phyloP scores from a whole-genome alignment of 2,888 invertebrate genomes.

The Balanococcus diminutus region DNA sequence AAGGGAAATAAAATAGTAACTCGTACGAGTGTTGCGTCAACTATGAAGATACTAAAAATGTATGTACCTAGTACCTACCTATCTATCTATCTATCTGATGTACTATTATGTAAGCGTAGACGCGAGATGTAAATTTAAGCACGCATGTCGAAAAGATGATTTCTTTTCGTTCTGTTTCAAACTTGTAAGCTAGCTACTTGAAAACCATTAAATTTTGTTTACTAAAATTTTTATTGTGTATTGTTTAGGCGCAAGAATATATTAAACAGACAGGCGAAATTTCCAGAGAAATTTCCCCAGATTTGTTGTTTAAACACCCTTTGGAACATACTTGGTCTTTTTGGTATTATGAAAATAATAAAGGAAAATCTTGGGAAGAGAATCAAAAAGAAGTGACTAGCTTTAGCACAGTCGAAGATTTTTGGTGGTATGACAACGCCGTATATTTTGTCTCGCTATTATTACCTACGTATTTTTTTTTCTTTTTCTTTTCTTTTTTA shows the following conservation, averaged over 20 bases:
- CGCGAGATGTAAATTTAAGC: not conserved
- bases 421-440: slow-evolving; percentile 86
- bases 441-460: slow-evolving; percentile 41
- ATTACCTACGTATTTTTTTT: not conserved
- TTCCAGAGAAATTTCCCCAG: slow-evolving; percentile 48
- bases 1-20: too few species aligned
- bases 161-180: not conserved
- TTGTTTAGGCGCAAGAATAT: slow-evolving; percentile 49
- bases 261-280: slow-evolving; percentile 43
- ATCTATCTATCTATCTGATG: too few species aligned
- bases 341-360: slow-evolving; percentile 97
- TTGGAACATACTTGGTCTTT: slow-evolving; percentile 95
- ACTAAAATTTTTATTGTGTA: slow-evolving; percentile 20
- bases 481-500: not conserved
- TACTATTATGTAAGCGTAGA: too few species aligned
- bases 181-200: slow-evolving; percentile 1
- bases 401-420: slow-evolving; percentile 98
- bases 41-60: too few species aligned
- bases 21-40: too few species aligned
- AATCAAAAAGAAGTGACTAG: slow-evolving; percentile 92
- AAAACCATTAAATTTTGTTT: slow-evolving; percentile 34
- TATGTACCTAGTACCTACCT: too few species aligned
- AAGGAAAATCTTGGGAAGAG: slow-evolving; percentile 89
- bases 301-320: slow-evolving; percentile 75
- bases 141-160: not conserved